Evolutionary conservation across 2,888 invertebrate species (phyloP), one percentile per base, ranked within the genome.

Genomic region (Gisinianus flammeolus): DNA sequence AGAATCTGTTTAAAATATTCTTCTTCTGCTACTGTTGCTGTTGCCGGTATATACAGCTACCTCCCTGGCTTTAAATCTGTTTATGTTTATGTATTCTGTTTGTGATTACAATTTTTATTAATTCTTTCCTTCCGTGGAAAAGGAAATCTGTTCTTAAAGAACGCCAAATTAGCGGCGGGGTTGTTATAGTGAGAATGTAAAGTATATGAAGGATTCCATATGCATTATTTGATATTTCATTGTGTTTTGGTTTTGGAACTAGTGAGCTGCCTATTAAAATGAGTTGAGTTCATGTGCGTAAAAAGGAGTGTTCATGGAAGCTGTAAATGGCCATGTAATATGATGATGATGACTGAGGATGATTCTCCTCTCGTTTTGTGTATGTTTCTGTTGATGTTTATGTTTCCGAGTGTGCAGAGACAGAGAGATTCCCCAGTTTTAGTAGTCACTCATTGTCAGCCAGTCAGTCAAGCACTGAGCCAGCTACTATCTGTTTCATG

Each of bases 331-430:
- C 44, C 44, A 44, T 44, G 44, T 44, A 44, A 44, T 69, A 22
- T 24, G 24, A 35, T 69, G 69, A 69, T 35, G 69, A 69, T 69
- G 69, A 44, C 69, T 69, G 24, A 69, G 44, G 44, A 44, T 44
- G 12, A 19, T n/a, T 44, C 44, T 44, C 44, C 2, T 44, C 16
- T 44, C 44, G n/a, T n/a, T 44, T 16, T 44, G 44, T 44, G 26
- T 26, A 24, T 62, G 62, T 5, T 62, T 12, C 24, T 22, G 62
- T 62, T 62, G 22, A 24, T 62, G 24, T 8, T 62, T 3, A 3
- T 62, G 62, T 62, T 62, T 26, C 8, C 62, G 16, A n/a, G 19
- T 56, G 56, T 56, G 56, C 22, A 22, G 52, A n/a, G 56, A 3
- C 4, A 3, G 19, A n/a, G 56, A n/a, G n/a, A n/a, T n/a, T 44